A percentile compares a stretch with the other conserved stretches of the same genome.
Evolutionary conservation across 2,113 vertebrate species (phyloP).

Genomic region (Falco punctatus): DNA sequence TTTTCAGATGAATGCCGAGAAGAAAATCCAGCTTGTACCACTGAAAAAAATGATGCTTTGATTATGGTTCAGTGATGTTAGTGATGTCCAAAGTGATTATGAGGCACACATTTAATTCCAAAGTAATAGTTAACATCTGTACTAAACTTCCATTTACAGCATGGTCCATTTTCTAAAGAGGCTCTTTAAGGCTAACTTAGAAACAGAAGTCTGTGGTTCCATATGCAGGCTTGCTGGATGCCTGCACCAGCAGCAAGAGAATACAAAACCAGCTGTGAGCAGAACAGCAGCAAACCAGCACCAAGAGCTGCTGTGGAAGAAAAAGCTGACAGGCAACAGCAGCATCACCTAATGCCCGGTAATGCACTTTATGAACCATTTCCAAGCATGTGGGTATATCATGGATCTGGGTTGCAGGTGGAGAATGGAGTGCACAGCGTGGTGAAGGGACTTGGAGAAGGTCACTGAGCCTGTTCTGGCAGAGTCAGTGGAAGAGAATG

Average conservation of each 20-base stretch:
- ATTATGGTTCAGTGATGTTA: neutral
- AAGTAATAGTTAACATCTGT: neutral
- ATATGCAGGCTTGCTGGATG: rapidly evolving
- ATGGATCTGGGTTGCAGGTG: too few species aligned
- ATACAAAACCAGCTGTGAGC: neutral
- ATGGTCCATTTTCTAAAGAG: neutral
- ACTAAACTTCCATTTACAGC: neutral
- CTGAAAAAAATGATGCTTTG: neutral
- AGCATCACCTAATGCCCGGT: neutral
- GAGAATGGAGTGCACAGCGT: neutral
- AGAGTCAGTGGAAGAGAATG: neutral
- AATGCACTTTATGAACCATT: neutral
- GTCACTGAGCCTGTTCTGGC: neutral
- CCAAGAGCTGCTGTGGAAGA: neutral
- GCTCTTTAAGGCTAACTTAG: neutral
- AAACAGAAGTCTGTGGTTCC: neutral
- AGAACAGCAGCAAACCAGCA: neutral
- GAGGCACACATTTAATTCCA: neutral
- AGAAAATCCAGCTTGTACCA: neutral
- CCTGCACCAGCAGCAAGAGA: neutral
- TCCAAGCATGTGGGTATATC: neutral
- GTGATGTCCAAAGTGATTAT: neutral
- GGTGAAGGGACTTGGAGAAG: neutral
- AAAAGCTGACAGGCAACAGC: neutral
- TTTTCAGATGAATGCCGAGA: neutral